Conservation (phyloP, 1,140 invertebrate genomes). For the Zaprionus lachaisei region DNA sequence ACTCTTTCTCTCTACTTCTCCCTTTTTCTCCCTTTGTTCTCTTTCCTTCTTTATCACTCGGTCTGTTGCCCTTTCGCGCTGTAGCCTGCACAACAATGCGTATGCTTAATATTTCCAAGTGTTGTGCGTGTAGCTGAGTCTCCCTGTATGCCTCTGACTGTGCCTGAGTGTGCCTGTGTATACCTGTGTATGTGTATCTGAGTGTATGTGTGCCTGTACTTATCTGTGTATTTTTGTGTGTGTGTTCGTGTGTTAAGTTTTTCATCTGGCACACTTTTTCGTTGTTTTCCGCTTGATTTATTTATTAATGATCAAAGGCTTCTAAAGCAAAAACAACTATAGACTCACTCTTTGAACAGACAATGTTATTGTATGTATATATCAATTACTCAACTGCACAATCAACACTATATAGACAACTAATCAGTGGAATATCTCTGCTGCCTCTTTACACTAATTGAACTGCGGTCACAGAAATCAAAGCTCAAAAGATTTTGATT, state of each 20-base stretch:
- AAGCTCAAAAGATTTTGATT: slow-evolving; percentile 56
- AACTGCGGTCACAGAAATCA: slow-evolving; percentile 30
- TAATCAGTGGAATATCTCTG: not conserved
- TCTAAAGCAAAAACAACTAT: not conserved
- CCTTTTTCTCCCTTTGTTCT: slow-evolving; percentile 31
- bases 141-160: not conserved
- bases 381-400: not conserved
- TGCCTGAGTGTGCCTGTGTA: not conserved
- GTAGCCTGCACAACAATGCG: slow-evolving; percentile 71
- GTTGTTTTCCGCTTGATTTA: slow-evolving; percentile 68
- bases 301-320: slow-evolving; percentile 56
- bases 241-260: not conserved
- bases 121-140: not conserved
- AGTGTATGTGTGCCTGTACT: not conserved
- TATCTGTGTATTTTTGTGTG: not conserved
- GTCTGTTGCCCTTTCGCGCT: slow-evolving; percentile 38
- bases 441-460: slow-evolving; percentile 24
- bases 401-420: slow-evolving; percentile 8
- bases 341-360: not conserved
- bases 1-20: slow-evolving; percentile 12
- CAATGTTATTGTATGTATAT: not conserved
- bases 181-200: not conserved
- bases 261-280: slow-evolving; percentile 59
- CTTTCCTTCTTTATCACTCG: not conserved
- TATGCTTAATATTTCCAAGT: slow-evolving; percentile 58